Percentiles rank a stretch among this genome's conserved stretches.
These are phyloP conservation scores for Marronus borbonicus DNA, from an alignment of 2,888 invertebrate genomes.

Conservation along the genomic window DNA sequence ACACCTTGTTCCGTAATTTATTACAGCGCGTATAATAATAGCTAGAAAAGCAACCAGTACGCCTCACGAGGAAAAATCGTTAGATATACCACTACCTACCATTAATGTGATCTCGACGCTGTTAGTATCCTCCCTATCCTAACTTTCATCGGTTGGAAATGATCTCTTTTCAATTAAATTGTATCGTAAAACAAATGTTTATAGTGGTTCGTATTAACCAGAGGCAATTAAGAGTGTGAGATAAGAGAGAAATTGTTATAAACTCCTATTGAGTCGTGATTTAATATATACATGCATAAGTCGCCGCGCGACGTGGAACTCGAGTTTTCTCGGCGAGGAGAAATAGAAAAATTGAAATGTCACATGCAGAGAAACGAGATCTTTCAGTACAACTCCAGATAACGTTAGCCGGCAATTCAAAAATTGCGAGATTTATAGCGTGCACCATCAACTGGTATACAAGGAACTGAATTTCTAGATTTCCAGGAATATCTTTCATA, in stretches of 20 bases:
- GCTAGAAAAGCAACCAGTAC: constrained; percentile 18
- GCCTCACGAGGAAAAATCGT: background rate
- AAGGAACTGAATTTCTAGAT: constrained; percentile 40
- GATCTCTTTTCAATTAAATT: constrained; percentile 53
- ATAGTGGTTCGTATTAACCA: constrained; percentile 48
- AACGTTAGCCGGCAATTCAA: constrained; percentile 42
- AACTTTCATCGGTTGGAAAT: constrained; percentile 51
- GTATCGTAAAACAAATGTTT: constrained; percentile 48
- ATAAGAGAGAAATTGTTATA: constrained; percentile 53
- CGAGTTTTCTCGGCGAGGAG: constrained; percentile 22
- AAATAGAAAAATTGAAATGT: constrained; percentile 49
- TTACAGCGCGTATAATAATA: constrained; percentile 30
- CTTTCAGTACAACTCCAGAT: constrained; percentile 45
- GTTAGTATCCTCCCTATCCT: constrained; percentile 31
- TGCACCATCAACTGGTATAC: constrained; percentile 7
- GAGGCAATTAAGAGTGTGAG: constrained; percentile 51
- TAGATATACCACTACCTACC: constrained; percentile 20
- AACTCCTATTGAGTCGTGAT: constrained; percentile 48
- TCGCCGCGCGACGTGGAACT: constrained; percentile 18
- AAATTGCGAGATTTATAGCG: constrained; percentile 37
- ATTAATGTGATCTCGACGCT: constrained; percentile 9
- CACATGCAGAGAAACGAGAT: constrained; percentile 51
- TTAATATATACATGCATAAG: constrained; percentile 35
- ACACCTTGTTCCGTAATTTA: constrained; percentile 44
- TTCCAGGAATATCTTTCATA: constrained; percentile 39